Percentiles rank a stretch among this genome's conserved stretches.
These are phyloP conservation scores for Malaclemys terrapin DNA, from an alignment of 2,113 vertebrate species.

Conservation along the genomic window DNA sequence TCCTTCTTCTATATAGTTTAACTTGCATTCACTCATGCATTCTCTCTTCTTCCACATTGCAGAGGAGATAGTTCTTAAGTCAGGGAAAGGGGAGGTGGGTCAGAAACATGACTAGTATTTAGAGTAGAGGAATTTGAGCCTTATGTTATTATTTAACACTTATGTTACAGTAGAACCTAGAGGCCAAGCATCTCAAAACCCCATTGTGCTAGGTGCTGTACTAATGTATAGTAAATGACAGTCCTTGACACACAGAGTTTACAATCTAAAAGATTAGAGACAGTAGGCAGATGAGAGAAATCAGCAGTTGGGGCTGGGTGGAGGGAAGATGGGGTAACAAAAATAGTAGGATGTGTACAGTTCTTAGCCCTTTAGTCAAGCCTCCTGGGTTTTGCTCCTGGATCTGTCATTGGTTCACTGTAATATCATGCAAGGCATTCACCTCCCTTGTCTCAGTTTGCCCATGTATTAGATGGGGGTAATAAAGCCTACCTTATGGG, in stretches of 20 bases:
- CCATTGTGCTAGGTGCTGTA: fast-evolving
- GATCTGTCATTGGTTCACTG: not conserved
- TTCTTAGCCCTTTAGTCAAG: not conserved
- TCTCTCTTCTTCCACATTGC: not conserved
- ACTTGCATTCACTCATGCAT: not conserved
- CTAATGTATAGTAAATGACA: not conserved
- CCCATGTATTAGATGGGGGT: not conserved
- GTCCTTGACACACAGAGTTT: not conserved
- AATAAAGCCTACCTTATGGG: not conserved
- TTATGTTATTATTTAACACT: not conserved
- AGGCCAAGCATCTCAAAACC: not conserved
- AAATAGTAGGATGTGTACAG: not conserved
- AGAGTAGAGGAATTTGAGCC: not conserved
- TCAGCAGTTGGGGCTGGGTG: not conserved
- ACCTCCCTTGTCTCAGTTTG: not conserved
- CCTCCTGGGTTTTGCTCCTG: not conserved
- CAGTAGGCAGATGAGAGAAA: fast-evolving
- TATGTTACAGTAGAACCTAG: not conserved
- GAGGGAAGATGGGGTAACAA: not conserved
- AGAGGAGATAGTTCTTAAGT: not conserved
- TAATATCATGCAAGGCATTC: not conserved
- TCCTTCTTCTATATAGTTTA: not conserved
- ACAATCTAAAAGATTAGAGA: not conserved
- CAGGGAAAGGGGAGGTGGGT: not conserved
- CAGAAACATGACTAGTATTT: not conserved